These are phyloP conservation scores for Eretmochelys imbricata DNA, from an alignment of 2,113 vertebrate genomes.

Conservation along the genomic window DNA sequence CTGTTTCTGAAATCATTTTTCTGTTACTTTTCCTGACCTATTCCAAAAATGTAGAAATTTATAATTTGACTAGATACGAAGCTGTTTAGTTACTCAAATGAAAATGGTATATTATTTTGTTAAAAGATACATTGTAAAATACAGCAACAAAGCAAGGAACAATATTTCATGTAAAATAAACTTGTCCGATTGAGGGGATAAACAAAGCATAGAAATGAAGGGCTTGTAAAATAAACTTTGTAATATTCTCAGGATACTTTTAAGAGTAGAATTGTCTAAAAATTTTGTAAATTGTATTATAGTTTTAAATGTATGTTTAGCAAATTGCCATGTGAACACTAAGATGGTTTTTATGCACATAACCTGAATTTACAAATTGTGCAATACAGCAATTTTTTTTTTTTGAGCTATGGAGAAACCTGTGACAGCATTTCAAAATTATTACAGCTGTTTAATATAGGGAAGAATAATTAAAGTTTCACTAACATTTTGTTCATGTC, in stretches of 20 bases:
- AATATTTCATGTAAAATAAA: constrained; percentile 78
- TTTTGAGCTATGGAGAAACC: constrained; percentile 67
- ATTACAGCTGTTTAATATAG: constrained; percentile 64
- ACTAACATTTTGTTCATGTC: constrained; percentile 38
- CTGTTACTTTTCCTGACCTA: constrained; percentile 67
- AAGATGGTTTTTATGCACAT: constrained; percentile 74
- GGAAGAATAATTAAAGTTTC: constrained; percentile 57
- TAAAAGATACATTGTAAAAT: constrained; percentile 81
- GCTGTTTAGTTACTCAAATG: constrained; percentile 72
- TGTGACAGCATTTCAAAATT: constrained; percentile 54
- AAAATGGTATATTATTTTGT: constrained; percentile 73
- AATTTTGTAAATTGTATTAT: constrained; percentile 84
- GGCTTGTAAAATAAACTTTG: constrained; percentile 82
- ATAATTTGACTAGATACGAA: constrained; percentile 70
- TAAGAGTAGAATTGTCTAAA: constrained; percentile 78
- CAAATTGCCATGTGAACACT: constrained; percentile 73
- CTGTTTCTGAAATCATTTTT: constrained; percentile 70
- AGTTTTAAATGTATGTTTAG: constrained; percentile 78
- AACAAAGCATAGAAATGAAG: constrained; percentile 82
- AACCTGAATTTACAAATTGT: constrained; percentile 73
- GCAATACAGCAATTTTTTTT: constrained; percentile 76
- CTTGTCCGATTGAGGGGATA: constrained; percentile 75
- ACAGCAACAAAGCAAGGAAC: constrained; percentile 49
- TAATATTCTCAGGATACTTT: constrained; percentile 86
- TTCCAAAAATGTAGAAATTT: constrained; percentile 60